These are phyloP conservation scores for Atractosteus spatula DNA, from an alignment of 2,113 vertebrate genomes.

Conservation along the genomic window DNA sequence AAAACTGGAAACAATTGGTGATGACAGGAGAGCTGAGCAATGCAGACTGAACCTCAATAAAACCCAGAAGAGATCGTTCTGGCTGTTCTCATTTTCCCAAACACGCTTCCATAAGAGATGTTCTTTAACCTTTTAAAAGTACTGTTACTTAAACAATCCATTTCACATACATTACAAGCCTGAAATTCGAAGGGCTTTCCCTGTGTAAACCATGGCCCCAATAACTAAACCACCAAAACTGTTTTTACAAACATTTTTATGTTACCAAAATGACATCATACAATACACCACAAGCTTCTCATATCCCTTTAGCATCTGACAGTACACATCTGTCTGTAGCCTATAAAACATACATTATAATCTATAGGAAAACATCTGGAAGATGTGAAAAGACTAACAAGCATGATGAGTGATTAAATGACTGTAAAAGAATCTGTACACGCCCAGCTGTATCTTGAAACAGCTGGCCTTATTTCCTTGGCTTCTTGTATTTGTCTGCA, in stretches of 20 bases:
- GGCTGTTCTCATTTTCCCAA: constrained; percentile 36
- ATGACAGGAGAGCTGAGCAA: constrained; percentile 71
- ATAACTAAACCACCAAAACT: neutral
- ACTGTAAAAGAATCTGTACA: neutral
- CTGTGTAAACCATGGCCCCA: neutral
- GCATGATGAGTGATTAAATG: constrained; percentile 1
- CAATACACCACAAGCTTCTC: neutral
- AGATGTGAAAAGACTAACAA: neutral
- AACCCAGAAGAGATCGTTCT: constrained; percentile 52
- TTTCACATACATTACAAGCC: neutral
- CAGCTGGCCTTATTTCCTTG: neutral
- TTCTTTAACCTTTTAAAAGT: constrained; percentile 4
- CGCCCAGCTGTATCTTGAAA: neutral
- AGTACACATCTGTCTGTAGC: neutral
- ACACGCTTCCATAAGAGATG: constrained; percentile 12
- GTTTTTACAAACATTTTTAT: neutral
- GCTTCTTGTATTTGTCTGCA: neutral
- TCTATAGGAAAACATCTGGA: constrained; percentile 6
- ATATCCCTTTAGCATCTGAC: neutral
- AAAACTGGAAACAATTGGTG: constrained; percentile 71
- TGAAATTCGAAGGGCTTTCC: constrained; percentile 2
- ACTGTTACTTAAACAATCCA: neutral
- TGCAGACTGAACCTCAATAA: constrained; percentile 63
- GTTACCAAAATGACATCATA: neutral
- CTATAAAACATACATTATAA: neutral